Conservation (phyloP, 2,888 invertebrate genomes). For the Ceriagrion tenellum region DNA sequence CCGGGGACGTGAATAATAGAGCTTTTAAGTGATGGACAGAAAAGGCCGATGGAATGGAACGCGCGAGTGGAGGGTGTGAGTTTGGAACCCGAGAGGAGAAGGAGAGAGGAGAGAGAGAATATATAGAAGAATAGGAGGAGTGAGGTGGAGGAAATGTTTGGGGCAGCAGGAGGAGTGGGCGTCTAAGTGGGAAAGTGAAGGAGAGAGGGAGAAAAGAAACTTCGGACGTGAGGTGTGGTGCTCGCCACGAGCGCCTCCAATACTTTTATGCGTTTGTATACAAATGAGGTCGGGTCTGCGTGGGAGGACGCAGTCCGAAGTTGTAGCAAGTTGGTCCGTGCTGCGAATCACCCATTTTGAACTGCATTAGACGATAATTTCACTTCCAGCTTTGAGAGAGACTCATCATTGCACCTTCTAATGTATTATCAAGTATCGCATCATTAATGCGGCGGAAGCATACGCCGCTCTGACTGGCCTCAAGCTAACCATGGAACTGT, state of each 20-base stretch:
- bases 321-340: too few relatives aligned
- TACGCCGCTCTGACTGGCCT: too few relatives aligned
- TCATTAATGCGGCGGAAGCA: too few relatives aligned
- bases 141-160: background rate
- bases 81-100: background rate
- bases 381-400: too few relatives aligned
- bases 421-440: too few relatives aligned
- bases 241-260: background rate
- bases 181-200: background rate
- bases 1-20: slow-evolving; percentile 16
- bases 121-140: background rate
- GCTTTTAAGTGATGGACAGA: slow-evolving; percentile 36
- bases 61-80: background rate
- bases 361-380: too few relatives aligned
- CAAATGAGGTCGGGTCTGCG: background rate
- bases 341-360: too few relatives aligned
- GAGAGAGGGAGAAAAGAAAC: background rate
- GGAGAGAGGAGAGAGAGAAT: background rate
- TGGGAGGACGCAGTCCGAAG: background rate
- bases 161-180: background rate
- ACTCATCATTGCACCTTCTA: too few relatives aligned
- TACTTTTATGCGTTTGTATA: background rate
- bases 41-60: slow-evolving; percentile 14
- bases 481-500: too few relatives aligned
- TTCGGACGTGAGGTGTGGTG: background rate